Conservation (phyloP, 2,888 invertebrate species). For the Stenurella melanura region DNA sequence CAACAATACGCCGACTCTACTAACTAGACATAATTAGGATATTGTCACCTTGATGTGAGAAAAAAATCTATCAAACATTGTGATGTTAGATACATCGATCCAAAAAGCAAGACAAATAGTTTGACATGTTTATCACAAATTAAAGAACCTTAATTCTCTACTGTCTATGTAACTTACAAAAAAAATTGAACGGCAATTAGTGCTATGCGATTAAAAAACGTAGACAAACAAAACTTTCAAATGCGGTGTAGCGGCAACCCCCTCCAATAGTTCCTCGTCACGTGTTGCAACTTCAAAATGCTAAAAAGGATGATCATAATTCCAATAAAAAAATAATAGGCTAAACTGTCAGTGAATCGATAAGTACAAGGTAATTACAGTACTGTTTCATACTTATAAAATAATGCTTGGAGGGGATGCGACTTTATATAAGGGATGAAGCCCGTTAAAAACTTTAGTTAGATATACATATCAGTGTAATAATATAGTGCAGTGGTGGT, state of each 20-base stretch:
- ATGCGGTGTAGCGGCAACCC: neutral
- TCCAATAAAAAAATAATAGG: conserved; percentile 31
- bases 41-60: too few relatives aligned
- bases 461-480: conserved; percentile 48
- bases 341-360: conserved; percentile 52
- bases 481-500: conserved; percentile 31
- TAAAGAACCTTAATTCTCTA: too few relatives aligned
- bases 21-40: too few relatives aligned
- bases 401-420: conserved; percentile 62
- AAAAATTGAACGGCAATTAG: too few relatives aligned
- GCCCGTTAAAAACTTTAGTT: conserved; percentile 65
- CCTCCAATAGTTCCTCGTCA: neutral
- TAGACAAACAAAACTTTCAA: neutral
- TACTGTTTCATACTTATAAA: conserved; percentile 59
- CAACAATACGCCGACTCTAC: too few relatives aligned
- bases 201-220: neutral
- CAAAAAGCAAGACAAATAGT: too few relatives aligned
- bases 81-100: too few relatives aligned
- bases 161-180: too few relatives aligned
- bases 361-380: conserved; percentile 62
- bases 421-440: conserved; percentile 69
- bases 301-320: conserved; percentile 14
- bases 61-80: too few relatives aligned
- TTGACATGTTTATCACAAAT: too few relatives aligned
- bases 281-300: neutral